Evolutionary conservation across 1,140 invertebrate genomes (phyloP).

Genomic region (Spodoptera frugiperda): DNA sequence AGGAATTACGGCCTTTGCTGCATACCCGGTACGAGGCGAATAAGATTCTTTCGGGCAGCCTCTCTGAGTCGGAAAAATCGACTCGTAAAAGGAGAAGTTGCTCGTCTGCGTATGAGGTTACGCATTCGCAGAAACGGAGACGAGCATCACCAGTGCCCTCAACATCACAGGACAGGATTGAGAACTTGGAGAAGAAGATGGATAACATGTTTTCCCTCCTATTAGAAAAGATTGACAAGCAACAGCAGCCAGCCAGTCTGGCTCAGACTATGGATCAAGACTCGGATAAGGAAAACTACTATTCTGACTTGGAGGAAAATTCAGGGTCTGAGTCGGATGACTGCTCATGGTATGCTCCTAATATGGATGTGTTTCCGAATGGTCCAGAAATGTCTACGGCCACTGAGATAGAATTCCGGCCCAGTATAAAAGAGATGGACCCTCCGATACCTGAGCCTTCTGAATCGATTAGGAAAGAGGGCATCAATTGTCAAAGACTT

Average conservation of each 20-base stretch:
- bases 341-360: too few relatives aligned
- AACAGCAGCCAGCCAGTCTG: background rate
- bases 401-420: too few relatives aligned
- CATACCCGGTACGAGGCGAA: background rate
- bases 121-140: background rate
- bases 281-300: slow-evolving; percentile 4
- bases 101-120: background rate
- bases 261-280: too few relatives aligned
- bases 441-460: too few relatives aligned
- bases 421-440: too few relatives aligned
- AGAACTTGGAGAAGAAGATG: background rate
- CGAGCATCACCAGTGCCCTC: background rate
- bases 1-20: background rate
- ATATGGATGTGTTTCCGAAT: too few relatives aligned
- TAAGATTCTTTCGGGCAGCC: background rate
- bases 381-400: too few relatives aligned
- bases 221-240: background rate
- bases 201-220: background rate
- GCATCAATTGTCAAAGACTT: too few relatives aligned
- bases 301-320: background rate
- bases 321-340: slow-evolving; percentile 52
- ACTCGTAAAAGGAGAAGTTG: background rate
- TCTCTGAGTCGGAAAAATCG: background rate
- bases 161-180: background rate
- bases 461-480: too few relatives aligned